Evolutionary conservation across 2,113 vertebrate genomes (phyloP), one percentile per base, ranked within the genome.

Genomic region (Sprattus sprattus): DNA sequence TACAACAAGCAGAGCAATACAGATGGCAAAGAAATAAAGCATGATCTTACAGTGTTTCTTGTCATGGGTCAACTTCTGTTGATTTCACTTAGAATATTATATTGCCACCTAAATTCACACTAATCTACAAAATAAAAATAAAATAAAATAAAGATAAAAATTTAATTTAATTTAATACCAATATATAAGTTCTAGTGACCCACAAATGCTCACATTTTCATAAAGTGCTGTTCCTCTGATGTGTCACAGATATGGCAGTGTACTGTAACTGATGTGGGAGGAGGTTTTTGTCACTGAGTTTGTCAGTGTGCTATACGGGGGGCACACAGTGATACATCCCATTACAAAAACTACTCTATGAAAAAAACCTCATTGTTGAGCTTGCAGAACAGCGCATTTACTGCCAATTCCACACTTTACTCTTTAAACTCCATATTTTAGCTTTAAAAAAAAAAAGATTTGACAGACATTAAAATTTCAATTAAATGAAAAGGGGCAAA

Each of bases 291-390:
- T 67, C 9, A 28, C 64, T 67, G 64, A 67, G n/a, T 67, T 1
- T 67, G n/a, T 28, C n/a, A 28, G 7, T 67, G 64, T 67, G 57
- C 5, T 67, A n/a, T n/a, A n/a, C 39, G 1, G 39, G 39, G 64
- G 64, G 57, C 6, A 9, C 64, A 67, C 64, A 86, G 46, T 78
- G 67, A 67, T 84, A 39, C 47, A 86, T 9, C 11, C 6, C 44
- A 49, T 32, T 71, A 86, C 54, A 60, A 88, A 84, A 88, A 84
- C 80, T 45, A 1, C 22, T 9, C 9, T 28, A 6, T 28, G 25
- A 28, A 57, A 20, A 57, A 57, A 57, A 57, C 0, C 15, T 18
- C 39, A 39, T 2, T 39, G 39, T 39, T 39, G 39, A 57, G 4
- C 20, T 20, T 57, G 15, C 18, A 9, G 9, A 11, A 49, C 13